A percentile compares a stretch with the other conserved stretches of the same genome.
phyloP scores from a whole-genome alignment of 2,888 invertebrate species.

The Sinhomidia bicolor region DNA sequence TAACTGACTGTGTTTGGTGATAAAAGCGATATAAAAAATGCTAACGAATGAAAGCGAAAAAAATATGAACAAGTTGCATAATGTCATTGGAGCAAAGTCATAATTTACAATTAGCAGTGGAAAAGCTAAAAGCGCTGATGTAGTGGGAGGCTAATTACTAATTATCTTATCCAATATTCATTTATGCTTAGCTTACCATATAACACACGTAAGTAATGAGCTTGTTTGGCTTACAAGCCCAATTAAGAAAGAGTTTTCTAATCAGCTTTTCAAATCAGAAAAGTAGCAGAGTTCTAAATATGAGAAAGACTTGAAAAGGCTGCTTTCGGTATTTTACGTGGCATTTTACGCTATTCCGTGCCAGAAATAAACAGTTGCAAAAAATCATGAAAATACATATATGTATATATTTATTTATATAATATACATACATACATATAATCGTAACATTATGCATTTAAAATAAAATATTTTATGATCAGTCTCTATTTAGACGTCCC shows the following conservation, averaged over 20 bases:
- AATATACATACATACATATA: not conserved
- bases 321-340: too few species aligned
- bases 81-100: conserved; percentile 29
- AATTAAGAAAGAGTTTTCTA: conserved; percentile 43
- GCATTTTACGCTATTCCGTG: too few species aligned
- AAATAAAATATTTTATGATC: not conserved
- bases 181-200: not conserved
- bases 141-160: conserved; percentile 39
- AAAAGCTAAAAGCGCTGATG: conserved; percentile 19
- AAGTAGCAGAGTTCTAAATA: not conserved
- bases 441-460: not conserved
- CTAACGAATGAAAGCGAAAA: not conserved
- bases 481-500: not conserved
- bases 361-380: too few species aligned
- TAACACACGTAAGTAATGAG: conserved; percentile 40
- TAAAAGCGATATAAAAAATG: not conserved
- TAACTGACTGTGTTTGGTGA: too few species aligned
- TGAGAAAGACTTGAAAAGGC: too few species aligned
- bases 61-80: not conserved
- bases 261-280: conserved; percentile 40
- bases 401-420: too few species aligned
- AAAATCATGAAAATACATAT: too few species aligned
- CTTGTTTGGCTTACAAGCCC: conserved; percentile 19
- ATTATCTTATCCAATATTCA: conserved; percentile 30
- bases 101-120: conserved; percentile 58